Conservation (phyloP, 2,113 vertebrate genomes). For the Alces alces region DNA sequence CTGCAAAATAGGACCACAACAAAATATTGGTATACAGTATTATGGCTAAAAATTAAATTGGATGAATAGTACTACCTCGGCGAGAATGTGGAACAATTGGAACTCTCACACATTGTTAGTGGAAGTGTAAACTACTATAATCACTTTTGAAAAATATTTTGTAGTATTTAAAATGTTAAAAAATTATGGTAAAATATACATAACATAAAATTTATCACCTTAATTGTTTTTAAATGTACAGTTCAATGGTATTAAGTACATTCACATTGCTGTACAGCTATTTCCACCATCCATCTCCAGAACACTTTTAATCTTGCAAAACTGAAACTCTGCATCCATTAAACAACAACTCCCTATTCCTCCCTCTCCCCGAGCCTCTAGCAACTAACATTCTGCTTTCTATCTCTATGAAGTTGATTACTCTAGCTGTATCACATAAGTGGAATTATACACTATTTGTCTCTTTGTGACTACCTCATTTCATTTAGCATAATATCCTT, state of each 20-base stretch:
- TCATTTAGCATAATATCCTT: not conserved
- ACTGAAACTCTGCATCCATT: not conserved
- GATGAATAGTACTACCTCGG: not conserved
- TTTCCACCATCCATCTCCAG: not conserved
- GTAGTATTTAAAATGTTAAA: not conserved
- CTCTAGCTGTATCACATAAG: not conserved
- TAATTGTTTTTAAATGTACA: not conserved
- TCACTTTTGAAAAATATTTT: not conserved
- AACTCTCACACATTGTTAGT: not conserved
- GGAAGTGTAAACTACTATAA: not conserved
- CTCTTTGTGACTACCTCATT: not conserved
- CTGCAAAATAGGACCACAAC: not conserved
- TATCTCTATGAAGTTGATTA: not conserved
- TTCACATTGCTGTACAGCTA: not conserved
- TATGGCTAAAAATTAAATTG: not conserved
- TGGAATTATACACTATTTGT: not conserved
- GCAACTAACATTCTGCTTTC: not conserved
- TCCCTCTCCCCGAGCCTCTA: not conserved
- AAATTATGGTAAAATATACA: not conserved
- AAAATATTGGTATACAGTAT: not conserved
- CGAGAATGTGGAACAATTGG: not conserved
- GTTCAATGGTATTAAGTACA: not conserved
- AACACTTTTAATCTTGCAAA: not conserved
- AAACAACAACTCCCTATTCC: not conserved
- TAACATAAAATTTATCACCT: not conserved